Evolutionary conservation across 2,113 vertebrate species (phyloP), one percentile per base, ranked within the genome.

Genomic region (Salvelinus alpinus): DNA sequence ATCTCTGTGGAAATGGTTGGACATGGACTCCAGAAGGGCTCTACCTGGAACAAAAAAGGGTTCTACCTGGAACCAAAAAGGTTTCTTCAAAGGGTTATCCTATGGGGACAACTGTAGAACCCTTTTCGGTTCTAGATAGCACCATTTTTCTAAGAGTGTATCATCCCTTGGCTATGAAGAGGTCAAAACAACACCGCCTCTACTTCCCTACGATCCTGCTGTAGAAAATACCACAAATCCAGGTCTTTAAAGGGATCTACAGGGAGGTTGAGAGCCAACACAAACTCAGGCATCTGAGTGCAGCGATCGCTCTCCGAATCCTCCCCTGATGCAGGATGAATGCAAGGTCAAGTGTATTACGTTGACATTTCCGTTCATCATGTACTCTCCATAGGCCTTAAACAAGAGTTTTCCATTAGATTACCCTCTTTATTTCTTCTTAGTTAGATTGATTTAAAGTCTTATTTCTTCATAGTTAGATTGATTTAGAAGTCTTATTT

Each of bases 301-400:
- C 51, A 38, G 24, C 57, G 29, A 80, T 31, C 44, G 11, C 51
- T 79, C 20, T 64, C 62, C 29, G 25, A 62, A 78, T 79, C 16
- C 71, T 74, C 66, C 59, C 57, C 60, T 74, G 72, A 31, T 71
- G 27, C 60, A 76, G 73, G 64, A 71, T 78, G 62, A 80, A 82
- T 67, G 73, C 57, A 70, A 57, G 64, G 71, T 76, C 69, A 75
- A 78, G 24, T 65, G 64, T 68, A 65, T 76, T 66, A 69, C 22
- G 57, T 71, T 77, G 79, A 79, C 71, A 81, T 81, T 66, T 74
- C 44, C 51, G 29, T 68, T 47, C 64, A 68, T 67, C 20, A 44
- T 29, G 27, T 66, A 29, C 11, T 13, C 25, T 62, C 34, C 72
- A n/a, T 62, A 72, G 60, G 51, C 62, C 29, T 29, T 27, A 24